Evolutionary conservation across 2,888 invertebrate genomes (phyloP).

Genomic region (Ischnura elegans): DNA sequence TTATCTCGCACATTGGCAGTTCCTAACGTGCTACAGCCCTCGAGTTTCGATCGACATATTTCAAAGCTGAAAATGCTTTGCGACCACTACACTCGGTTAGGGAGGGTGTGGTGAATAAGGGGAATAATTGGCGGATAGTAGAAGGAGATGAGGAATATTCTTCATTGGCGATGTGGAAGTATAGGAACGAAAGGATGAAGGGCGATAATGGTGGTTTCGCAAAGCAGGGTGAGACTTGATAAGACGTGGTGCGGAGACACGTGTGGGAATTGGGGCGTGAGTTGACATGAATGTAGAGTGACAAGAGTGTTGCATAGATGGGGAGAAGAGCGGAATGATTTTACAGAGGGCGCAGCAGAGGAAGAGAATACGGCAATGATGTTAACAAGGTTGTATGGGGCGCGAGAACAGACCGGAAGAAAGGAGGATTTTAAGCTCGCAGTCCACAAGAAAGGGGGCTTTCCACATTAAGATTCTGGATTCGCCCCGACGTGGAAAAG

Average conservation of each 20-base stretch:
- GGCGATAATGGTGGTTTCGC: not conserved
- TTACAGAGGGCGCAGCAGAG: no score
- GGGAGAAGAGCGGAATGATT: not conserved
- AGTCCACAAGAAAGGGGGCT: not conserved
- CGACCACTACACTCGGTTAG: not conserved
- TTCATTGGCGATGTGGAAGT: not conserved
- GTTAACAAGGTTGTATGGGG: not conserved
- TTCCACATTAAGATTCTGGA: constrained; percentile 37
- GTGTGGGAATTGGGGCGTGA: constrained; percentile 35
- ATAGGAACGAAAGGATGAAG: not conserved
- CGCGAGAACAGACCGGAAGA: not conserved
- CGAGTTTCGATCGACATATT: no score
- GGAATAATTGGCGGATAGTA: not conserved
- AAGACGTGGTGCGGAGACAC: not conserved
- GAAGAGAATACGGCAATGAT: not conserved
- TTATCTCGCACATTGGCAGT: no score
- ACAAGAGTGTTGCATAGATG: not conserved
- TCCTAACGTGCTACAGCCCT: no score
- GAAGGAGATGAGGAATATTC: not conserved
- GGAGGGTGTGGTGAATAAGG: not conserved
- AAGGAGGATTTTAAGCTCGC: not conserved
- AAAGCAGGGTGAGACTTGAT: constrained; percentile 7
- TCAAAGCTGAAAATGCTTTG: no score
- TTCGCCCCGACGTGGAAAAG: not conserved
- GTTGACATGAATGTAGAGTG: not conserved